These are phyloP conservation scores for Aricia agestis DNA, from an alignment of 1,140 invertebrate genomes.

Conservation along the genomic window DNA sequence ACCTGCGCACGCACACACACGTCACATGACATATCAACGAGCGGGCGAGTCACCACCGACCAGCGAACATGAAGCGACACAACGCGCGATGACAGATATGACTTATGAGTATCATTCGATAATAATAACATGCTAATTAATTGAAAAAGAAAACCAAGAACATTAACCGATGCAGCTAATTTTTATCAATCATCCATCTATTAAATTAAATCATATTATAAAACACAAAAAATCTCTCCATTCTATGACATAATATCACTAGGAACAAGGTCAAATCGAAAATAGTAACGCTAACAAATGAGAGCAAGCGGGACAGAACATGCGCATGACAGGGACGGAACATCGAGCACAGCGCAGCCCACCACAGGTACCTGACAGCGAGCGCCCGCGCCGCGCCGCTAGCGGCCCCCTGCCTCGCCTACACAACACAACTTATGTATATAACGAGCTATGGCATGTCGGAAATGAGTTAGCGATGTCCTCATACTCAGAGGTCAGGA, in stretches of 20 bases:
- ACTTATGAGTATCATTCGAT: not conserved
- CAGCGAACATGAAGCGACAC: conserved; percentile 22
- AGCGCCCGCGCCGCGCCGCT: not conserved
- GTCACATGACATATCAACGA: conserved; percentile 76
- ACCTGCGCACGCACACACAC: conserved; percentile 25
- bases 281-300: conserved; percentile 8
- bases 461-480: no score
- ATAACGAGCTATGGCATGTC: no score
- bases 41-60: conserved; percentile 69
- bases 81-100: not conserved
- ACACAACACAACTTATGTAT: not conserved
- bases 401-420: not conserved
- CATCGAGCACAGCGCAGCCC: not conserved
- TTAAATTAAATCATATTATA: no score
- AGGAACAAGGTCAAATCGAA: conserved; percentile 25
- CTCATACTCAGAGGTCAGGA: no score
- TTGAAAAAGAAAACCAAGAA: not conserved
- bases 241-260: not conserved
- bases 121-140: conserved; percentile 1
- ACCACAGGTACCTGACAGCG: not conserved
- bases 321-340: not conserved
- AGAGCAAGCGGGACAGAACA: not conserved
- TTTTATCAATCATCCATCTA: no score
- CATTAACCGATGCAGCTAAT: not conserved
- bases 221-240: no score